Evolutionary conservation across 53 echinoderm and acorn worm species (phyloP).

Genomic region (Stichopus horrens): DNA sequence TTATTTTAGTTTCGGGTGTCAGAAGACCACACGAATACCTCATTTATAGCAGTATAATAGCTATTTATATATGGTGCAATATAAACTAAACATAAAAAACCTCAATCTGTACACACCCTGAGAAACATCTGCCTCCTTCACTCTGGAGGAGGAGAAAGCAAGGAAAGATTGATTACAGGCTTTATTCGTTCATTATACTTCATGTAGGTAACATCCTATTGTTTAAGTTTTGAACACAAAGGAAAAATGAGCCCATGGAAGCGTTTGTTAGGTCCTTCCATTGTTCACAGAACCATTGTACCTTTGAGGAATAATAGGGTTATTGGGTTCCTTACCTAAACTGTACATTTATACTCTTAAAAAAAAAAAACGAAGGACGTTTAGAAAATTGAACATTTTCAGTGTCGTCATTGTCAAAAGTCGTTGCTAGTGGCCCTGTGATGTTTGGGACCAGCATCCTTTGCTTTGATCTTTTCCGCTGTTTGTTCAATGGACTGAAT

Average conservation of each 20-base stretch:
- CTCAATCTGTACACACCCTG: too few species aligned
- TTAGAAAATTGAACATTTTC: neutral
- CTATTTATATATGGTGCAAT: too few species aligned
- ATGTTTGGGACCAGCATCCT: neutral
- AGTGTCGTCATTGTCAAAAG: conserved; percentile 20
- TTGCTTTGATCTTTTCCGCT: conserved; percentile 18
- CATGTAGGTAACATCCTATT: neutral
- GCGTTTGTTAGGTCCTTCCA: neutral
- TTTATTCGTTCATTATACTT: neutral
- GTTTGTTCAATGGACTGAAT: neutral
- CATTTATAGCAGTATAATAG: too few species aligned
- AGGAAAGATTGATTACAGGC: neutral
- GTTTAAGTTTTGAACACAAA: too few species aligned
- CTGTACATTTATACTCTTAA: neutral
- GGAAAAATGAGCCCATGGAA: too few species aligned
- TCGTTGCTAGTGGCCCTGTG: conserved; percentile 11
- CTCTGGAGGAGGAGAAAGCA: too few species aligned
- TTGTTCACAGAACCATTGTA: neutral
- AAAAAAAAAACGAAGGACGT: conserved; percentile 5
- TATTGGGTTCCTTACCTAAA: neutral
- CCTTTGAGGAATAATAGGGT: neutral
- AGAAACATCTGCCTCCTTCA: too few species aligned
- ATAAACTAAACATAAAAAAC: too few species aligned
- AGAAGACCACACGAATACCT: too few species aligned
- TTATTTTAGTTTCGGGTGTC: too few species aligned